These are phyloP conservation scores for Platerodrilus igneus DNA, from an alignment of 2,888 invertebrate genomes.

Conservation along the genomic window DNA sequence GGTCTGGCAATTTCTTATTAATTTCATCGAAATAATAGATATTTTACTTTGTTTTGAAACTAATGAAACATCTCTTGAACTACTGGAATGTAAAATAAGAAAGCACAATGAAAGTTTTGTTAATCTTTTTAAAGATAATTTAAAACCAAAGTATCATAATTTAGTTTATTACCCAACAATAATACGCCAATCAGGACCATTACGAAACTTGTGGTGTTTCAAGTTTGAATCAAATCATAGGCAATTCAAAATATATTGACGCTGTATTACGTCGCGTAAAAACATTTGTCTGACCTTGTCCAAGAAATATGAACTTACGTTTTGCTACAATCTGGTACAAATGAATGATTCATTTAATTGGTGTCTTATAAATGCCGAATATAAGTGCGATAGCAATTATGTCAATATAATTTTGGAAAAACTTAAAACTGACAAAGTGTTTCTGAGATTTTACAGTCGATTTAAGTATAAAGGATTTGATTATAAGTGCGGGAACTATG, in stretches of 20 bases:
- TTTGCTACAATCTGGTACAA: constrained; percentile 20
- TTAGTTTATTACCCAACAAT: constrained; percentile 28
- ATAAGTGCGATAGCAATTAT: constrained; percentile 16
- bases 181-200: constrained; percentile 26
- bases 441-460: constrained; percentile 14
- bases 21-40: constrained; percentile 27
- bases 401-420: constrained; percentile 14
- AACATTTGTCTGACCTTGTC: constrained; percentile 31
- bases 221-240: constrained; percentile 28
- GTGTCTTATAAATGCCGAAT: constrained; percentile 8
- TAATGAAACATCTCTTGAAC: constrained; percentile 11
- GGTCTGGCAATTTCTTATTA: constrained; percentile 26
- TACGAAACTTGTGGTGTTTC: constrained; percentile 28
- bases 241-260: constrained; percentile 28
- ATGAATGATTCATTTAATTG: not conserved
- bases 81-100: constrained; percentile 18
- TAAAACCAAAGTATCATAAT: constrained; percentile 29
- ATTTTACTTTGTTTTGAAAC: constrained; percentile 18
- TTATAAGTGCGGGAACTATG: constrained; percentile 15
- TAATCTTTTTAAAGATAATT: constrained; percentile 18
- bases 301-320: constrained; percentile 30
- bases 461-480: constrained; percentile 9
- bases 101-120: constrained; percentile 19
- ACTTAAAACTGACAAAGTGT: constrained; percentile 10
- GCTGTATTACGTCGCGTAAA: constrained; percentile 30